Percentiles rank a stretch among this genome's conserved stretches.
Evolutionary conservation across 1,140 invertebrate genomes (phyloP).

Genomic region (Pseudobourletiella spinata): DNA sequence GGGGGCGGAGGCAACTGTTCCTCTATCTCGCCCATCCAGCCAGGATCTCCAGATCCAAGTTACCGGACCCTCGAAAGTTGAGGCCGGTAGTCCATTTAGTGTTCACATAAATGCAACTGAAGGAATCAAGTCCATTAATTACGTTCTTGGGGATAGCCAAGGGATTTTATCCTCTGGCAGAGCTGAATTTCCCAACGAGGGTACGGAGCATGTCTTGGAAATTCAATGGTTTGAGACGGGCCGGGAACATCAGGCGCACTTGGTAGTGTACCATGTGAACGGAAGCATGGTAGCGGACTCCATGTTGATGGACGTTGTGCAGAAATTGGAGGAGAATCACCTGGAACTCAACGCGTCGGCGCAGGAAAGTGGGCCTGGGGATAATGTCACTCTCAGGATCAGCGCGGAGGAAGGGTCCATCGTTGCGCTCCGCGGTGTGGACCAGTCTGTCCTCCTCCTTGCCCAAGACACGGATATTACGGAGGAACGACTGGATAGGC

Average conservation of each 20-base stretch:
- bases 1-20: slow-evolving; percentile 8
- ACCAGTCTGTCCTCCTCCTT: slow-evolving; percentile 12
- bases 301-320: slow-evolving; percentile 6
- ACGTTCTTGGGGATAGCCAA: slow-evolving; percentile 78
- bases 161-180: slow-evolving; percentile 45
- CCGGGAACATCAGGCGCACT: slow-evolving; percentile 7
- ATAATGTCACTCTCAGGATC: not conserved
- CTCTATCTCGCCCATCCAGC: slow-evolving; percentile 2
- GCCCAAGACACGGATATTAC: slow-evolving; percentile 16
- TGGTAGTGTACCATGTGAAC: not conserved
- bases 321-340: not conserved
- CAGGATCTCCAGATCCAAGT: slow-evolving; percentile 43
- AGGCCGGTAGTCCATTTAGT: slow-evolving; percentile 49
- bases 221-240: not conserved
- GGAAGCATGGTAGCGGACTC: slow-evolving; percentile 7
- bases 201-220: not conserved
- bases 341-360: not conserved
- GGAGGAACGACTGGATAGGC: not conserved
- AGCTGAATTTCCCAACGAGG: not conserved
- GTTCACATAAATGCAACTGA: slow-evolving; percentile 71
- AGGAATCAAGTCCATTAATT: slow-evolving; percentile 65
- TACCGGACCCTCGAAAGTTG: not conserved
- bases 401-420: not conserved
- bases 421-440: slow-evolving; percentile 8
- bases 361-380: not conserved